Percentiles rank a stretch among this genome's conserved stretches.
Evolutionary conservation across 2,797 vertebrate genomes (phyloP).

Genomic region (Coilia nasus): DNA sequence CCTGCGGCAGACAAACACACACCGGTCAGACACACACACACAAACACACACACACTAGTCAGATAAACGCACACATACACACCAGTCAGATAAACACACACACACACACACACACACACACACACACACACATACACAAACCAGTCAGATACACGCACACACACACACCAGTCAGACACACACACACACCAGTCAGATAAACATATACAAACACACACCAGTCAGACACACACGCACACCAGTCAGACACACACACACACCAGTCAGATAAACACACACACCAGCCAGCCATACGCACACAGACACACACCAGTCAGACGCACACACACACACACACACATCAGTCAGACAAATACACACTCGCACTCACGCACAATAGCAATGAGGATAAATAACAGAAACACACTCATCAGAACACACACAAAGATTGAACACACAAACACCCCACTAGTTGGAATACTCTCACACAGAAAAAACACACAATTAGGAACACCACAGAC

Average conservation of each 20-base stretch:
- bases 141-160: neutral
- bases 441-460: too few species aligned
- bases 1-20: slow-evolving; percentile 71
- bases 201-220: too few species aligned
- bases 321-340: neutral
- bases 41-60: too few species aligned
- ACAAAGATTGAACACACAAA: too few species aligned
- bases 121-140: neutral
- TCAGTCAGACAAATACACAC: neutral
- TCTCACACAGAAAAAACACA: too few species aligned
- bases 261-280: neutral
- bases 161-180: neutral
- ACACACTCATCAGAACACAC: too few species aligned
- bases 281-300: neutral
- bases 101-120: neutral
- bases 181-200: too few species aligned
- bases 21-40: neutral
- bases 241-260: neutral
- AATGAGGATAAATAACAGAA: too few species aligned
- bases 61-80: neutral
- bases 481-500: too few species aligned
- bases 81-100: neutral
- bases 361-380: neutral
- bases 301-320: neutral
- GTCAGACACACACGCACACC: neutral